These are phyloP conservation scores for Aeoliscus strigatus DNA, from an alignment of 2,797 vertebrate genomes.

Conservation along the genomic window DNA sequence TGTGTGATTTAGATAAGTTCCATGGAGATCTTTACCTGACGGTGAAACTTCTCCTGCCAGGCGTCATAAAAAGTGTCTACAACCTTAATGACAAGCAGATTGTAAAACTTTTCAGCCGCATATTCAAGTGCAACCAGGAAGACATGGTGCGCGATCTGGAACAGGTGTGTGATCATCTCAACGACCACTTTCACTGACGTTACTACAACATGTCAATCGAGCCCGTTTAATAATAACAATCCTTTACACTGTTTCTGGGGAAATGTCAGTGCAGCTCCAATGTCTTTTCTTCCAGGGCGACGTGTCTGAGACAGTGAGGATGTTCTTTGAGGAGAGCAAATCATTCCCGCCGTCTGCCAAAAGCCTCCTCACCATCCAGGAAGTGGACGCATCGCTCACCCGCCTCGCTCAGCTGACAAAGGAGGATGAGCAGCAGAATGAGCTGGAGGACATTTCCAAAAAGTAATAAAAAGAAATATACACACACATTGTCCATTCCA, in stretches of 20 bases:
- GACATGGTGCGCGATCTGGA: conserved; percentile 94
- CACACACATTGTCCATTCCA: too few species aligned
- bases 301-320: conserved; percentile 91
- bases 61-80: conserved; percentile 95
- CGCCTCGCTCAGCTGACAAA: conserved; percentile 89
- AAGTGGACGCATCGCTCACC: conserved; percentile 86
- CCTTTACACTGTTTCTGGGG: too few species aligned
- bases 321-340: conserved; percentile 93
- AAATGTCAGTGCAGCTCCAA: too few species aligned
- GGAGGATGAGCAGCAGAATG: conserved; percentile 93
- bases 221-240: too few species aligned
- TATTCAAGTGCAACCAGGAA: conserved; percentile 89
- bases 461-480: too few species aligned
- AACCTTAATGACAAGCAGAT: conserved; percentile 99
- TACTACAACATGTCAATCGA: too few species aligned
- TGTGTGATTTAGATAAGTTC: conserved; percentile 81
- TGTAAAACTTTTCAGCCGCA: conserved; percentile 94
- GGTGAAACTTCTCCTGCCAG: conserved; percentile 91
- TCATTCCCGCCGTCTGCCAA: conserved; percentile 87
- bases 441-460: conserved; percentile 83
- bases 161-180: conserved; percentile 76
- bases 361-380: conserved; percentile 92
- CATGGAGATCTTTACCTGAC: conserved; percentile 91
- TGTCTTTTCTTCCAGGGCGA: conserved; percentile 78
- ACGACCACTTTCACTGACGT: too few species aligned